phyloP scores from a whole-genome alignment of 2,888 invertebrate genomes.

The Melieria omissa region DNA sequence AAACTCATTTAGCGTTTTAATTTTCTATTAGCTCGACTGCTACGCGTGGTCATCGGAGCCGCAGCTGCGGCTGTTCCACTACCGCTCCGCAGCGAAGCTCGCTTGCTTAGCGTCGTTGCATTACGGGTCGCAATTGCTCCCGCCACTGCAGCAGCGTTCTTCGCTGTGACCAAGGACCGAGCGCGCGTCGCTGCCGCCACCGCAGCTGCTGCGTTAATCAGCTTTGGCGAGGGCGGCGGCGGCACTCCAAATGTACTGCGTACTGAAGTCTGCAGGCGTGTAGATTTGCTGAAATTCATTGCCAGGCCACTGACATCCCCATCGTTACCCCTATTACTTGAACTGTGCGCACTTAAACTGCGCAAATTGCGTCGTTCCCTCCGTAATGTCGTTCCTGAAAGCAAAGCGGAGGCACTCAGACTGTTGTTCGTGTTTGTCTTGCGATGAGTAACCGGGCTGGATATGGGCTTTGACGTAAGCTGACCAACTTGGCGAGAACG shows the following conservation, averaged over 20 bases:
- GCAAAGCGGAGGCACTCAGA: background rate
- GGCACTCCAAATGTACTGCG: conserved; percentile 49
- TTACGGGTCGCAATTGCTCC: conserved; percentile 43
- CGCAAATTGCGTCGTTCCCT: conserved; percentile 45
- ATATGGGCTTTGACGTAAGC: background rate
- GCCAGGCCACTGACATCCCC: conserved; percentile 41
- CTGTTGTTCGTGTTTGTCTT: background rate
- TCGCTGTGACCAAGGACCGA: conserved; percentile 41
- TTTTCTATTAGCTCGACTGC: conserved; percentile 21
- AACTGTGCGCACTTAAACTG: conserved; percentile 41
- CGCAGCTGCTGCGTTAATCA: conserved; percentile 52
- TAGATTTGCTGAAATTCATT: conserved; percentile 52
- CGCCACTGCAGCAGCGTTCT: conserved; percentile 40
- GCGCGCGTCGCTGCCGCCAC: conserved; percentile 49
- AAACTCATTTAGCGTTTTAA: conserved; percentile 22
- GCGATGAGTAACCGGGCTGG: background rate
- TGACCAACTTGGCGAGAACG: conserved; percentile 39
- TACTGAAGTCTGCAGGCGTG: conserved; percentile 52
- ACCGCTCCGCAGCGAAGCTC: conserved; percentile 52
- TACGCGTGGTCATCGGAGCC: conserved; percentile 21
- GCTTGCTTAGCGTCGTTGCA: conserved; percentile 47
- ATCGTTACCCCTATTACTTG: conserved; percentile 32
- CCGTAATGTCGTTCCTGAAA: conserved; percentile 9
- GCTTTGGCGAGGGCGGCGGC: conserved; percentile 59
- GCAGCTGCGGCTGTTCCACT: conserved; percentile 27